phyloP scores from a whole-genome alignment of 2,113 vertebrate species.

The Hyla sarda region DNA sequence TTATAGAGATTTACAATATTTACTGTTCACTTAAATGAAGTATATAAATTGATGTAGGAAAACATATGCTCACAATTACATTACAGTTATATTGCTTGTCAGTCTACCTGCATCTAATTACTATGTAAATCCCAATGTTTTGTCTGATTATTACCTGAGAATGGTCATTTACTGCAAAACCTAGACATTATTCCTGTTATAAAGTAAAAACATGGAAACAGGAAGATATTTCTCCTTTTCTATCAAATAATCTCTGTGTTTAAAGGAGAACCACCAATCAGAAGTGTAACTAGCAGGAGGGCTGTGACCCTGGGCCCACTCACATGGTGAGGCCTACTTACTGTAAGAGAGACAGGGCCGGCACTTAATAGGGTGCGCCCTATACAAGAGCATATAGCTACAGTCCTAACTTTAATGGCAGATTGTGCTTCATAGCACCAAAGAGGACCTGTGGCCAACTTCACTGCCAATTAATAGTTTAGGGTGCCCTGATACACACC shows the following conservation, averaged over 20 bases:
- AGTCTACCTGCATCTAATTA: background rate
- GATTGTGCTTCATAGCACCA: no score
- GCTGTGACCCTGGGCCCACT: no score
- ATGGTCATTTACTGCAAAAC: background rate
- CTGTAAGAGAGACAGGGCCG: no score
- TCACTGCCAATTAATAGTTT: no score
- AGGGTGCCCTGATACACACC: no score
- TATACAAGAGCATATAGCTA: no score
- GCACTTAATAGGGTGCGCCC: no score
- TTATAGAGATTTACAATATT: background rate
- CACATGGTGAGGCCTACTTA: no score
- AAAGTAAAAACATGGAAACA: background rate
- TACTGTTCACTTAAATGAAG: background rate
- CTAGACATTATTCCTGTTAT: background rate
- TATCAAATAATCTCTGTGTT: background rate
- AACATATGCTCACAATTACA: background rate
- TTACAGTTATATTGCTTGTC: background rate
- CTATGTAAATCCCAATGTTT: background rate
- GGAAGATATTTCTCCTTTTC: background rate
- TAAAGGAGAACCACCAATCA: background rate
- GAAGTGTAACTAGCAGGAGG: no score
- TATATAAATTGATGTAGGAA: background rate
- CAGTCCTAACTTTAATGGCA: no score
- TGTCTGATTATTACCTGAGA: background rate
- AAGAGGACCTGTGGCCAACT: no score